A percentile compares a stretch with the other conserved stretches of the same genome.
These are phyloP conservation scores for Harmothoe impar DNA, from an alignment of 2,888 invertebrate genomes.

Conservation along the genomic window DNA sequence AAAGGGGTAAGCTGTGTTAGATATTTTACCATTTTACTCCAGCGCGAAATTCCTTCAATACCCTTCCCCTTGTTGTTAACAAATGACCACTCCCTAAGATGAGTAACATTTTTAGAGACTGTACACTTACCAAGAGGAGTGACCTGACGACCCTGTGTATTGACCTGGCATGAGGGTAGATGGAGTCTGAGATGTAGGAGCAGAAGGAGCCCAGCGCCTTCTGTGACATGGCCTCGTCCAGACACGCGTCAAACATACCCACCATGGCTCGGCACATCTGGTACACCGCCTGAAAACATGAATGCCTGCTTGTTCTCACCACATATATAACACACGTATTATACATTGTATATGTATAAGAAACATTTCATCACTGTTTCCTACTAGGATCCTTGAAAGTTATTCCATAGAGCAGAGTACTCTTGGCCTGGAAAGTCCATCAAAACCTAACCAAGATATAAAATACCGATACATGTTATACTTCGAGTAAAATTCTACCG, in stretches of 20 bases:
- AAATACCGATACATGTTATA: no score
- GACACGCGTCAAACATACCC: conserved; percentile 12
- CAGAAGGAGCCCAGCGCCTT: not conserved
- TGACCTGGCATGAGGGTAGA: conserved; percentile 23
- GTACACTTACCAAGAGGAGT: conserved; percentile 25
- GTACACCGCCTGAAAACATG: not conserved
- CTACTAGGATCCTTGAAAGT: no score
- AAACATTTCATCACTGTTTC: not conserved
- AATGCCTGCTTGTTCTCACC: not conserved
- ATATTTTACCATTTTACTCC: no score
- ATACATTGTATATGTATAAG: not conserved
- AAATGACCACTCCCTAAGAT: no score
- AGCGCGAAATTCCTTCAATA: no score
- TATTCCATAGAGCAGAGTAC: no score
- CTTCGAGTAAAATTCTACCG: no score
- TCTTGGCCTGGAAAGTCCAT: no score
- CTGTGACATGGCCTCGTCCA: conserved; percentile 12
- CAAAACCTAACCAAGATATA: no score
- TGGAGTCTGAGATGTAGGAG: not conserved
- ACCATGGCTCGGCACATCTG: not conserved
- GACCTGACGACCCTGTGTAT: not conserved
- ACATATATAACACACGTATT: not conserved
- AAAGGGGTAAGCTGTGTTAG: no score
- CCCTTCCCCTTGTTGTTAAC: no score
- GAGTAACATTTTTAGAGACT: no score